phyloP scores from a whole-genome alignment of 2,888 invertebrate genomes.

The Eubasilissa splendida region DNA sequence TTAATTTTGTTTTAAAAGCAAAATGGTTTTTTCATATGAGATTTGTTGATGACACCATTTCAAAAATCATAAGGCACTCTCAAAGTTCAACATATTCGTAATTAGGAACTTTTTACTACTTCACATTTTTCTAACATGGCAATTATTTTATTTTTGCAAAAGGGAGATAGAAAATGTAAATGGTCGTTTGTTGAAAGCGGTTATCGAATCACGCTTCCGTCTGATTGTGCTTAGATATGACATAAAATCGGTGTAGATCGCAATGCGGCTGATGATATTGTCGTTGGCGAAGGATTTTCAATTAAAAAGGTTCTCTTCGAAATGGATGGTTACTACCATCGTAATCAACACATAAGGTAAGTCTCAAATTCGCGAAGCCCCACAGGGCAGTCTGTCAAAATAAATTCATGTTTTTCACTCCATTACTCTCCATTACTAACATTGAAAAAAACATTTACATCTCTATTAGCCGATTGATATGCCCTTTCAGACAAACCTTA shows the following conservation, averaged over 20 bases:
- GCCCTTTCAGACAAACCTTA: not conserved
- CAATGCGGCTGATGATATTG: slow-evolving; percentile 53
- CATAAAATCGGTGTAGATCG: slow-evolving; percentile 48
- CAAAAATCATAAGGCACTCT: no score
- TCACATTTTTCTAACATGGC: not conserved
- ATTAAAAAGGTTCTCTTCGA: slow-evolving; percentile 45
- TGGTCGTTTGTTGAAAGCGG: slow-evolving; percentile 47
- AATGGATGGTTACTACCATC: slow-evolving; percentile 56
- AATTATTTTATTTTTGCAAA: slow-evolving; percentile 15
- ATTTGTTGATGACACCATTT: no score
- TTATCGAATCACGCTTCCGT: slow-evolving; percentile 51
- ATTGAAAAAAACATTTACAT: not conserved
- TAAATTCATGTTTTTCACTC: not conserved
- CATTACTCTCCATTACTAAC: not conserved
- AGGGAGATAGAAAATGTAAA: slow-evolving; percentile 46
- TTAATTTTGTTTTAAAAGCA: no score
- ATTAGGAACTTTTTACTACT: no score
- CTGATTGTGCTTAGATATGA: slow-evolving; percentile 41
- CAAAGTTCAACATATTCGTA: no score
- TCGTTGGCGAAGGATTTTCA: slow-evolving; percentile 43
- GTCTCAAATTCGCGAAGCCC: slow-evolving; percentile 33
- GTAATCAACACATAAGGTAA: slow-evolving; percentile 53
- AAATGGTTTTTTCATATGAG: no score
- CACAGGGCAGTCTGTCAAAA: slow-evolving; percentile 26
- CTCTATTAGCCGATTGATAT: not conserved